A percentile compares a stretch with the other conserved stretches of the same genome.
Conservation (phyloP, 2,888 invertebrate species). For the Strigamia maritima region DNA sequence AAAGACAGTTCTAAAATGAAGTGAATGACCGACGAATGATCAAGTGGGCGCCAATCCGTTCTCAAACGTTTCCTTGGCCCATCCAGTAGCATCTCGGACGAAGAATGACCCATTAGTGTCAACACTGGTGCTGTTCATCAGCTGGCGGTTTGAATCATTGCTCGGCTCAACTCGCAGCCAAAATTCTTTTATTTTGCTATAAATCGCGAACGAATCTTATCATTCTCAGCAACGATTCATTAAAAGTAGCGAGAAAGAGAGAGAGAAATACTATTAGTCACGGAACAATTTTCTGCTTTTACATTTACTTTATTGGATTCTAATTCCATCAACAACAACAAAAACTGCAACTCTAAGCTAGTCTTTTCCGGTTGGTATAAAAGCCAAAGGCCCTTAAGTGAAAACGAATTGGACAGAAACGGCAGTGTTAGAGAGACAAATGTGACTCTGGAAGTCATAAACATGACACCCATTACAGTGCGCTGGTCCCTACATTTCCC, state of each 20-base stretch:
- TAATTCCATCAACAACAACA: not conserved
- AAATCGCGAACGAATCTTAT: not conserved
- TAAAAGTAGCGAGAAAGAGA: not conserved
- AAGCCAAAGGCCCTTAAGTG: constrained; percentile 8
- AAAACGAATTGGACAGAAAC: constrained; percentile 31
- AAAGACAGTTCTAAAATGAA: constrained; percentile 21
- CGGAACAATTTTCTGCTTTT: not conserved
- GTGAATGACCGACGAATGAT: constrained; percentile 26
- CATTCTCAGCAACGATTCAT: not conserved
- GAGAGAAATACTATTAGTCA: not conserved
- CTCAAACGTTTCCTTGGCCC: constrained; percentile 19
- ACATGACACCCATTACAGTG: constrained; percentile 25
- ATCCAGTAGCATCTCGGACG: constrained; percentile 13
- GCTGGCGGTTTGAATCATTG: not conserved
- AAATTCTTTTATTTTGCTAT: not conserved
- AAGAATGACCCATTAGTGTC: constrained; percentile 30
- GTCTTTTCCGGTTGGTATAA: constrained; percentile 27
- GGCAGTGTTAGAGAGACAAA: constrained; percentile 9
- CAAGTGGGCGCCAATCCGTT: constrained; percentile 16
- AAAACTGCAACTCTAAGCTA: not conserved
- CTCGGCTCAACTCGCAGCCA: not conserved
- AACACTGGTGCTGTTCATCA: constrained; percentile 30
- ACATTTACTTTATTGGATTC: not conserved
- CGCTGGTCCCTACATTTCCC: constrained; percentile 1
- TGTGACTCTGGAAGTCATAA: constrained; percentile 20